These are phyloP conservation scores for Chydorus sphaericus DNA, from an alignment of 2,888 invertebrate genomes.

Conservation along the genomic window DNA sequence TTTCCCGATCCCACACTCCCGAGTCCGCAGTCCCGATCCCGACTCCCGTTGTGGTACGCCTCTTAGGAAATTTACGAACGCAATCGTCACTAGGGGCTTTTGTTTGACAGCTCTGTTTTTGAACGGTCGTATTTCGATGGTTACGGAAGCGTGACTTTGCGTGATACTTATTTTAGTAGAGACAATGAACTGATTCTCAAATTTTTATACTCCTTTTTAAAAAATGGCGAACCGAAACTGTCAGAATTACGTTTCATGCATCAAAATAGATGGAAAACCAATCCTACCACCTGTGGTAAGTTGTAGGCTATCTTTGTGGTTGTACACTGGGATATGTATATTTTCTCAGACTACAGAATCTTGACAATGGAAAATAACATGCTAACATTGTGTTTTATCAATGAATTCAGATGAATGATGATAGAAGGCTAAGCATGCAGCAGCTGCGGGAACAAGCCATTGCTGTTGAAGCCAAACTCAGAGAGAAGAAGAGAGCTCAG, in stretches of 20 bases:
- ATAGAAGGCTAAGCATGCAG: slow-evolving; percentile 46
- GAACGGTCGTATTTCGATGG: no score
- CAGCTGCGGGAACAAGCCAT: slow-evolving; percentile 49
- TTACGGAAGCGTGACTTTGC: no score
- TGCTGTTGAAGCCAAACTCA: slow-evolving; percentile 37
- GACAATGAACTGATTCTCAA: no score
- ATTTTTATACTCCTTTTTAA: no score
- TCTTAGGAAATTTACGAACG: no score
- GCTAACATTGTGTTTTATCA: slow-evolving; percentile 9
- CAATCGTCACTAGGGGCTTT: no score
- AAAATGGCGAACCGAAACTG: no score
- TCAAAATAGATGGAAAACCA: slow-evolving; percentile 54
- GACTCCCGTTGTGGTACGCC: no score
- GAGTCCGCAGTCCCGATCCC: no score
- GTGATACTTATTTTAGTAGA: no score
- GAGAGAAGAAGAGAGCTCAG: slow-evolving; percentile 18
- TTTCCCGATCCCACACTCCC: no score
- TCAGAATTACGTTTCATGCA: slow-evolving; percentile 47
- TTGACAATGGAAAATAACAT: background rate
- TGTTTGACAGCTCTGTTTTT: no score
- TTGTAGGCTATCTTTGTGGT: slow-evolving; percentile 18
- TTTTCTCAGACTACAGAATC: background rate
- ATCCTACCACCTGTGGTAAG: slow-evolving; percentile 62
- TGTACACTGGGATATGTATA: background rate
- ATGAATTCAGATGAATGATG: slow-evolving; percentile 44